phyloP scores from a whole-genome alignment of 1,140 invertebrate species.

The Drosophila burlai region DNA sequence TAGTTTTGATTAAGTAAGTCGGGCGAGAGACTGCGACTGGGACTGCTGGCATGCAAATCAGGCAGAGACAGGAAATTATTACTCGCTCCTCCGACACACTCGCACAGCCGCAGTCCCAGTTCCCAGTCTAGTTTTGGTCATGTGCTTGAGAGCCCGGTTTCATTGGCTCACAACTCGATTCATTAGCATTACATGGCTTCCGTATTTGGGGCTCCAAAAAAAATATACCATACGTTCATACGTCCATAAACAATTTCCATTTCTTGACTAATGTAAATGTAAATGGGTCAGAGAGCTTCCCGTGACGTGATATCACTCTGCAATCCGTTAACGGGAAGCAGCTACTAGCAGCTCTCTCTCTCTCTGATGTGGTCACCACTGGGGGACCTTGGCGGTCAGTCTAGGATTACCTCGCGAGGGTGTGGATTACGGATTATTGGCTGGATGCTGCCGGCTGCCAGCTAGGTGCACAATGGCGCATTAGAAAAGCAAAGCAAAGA shows the following conservation, averaged over 20 bases:
- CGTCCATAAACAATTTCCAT: background rate
- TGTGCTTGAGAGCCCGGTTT: constrained; percentile 46
- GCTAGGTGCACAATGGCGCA: constrained; percentile 24
- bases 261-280: constrained; percentile 35
- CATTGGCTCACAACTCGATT: constrained; percentile 48
- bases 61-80: constrained; percentile 75
- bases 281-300: constrained; percentile 63
- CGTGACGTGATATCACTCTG: constrained; percentile 3
- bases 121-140: constrained; percentile 50
- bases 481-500: background rate
- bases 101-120: background rate
- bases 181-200: constrained; percentile 82
- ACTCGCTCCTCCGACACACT: constrained; percentile 19
- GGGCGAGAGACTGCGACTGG: constrained; percentile 6
- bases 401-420: constrained; percentile 32
- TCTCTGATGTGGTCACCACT: constrained; percentile 37
- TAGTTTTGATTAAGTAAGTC: constrained; percentile 54
- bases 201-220: constrained; percentile 66
- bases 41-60: constrained; percentile 68
- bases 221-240: background rate
- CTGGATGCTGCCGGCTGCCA: background rate
- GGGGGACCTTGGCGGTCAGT: constrained; percentile 62
- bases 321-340: constrained; percentile 25
- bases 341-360: background rate
- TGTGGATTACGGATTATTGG: constrained; percentile 25